Evolutionary conservation across 2,113 vertebrate genomes (phyloP).

Genomic region (Cyphomyrus discorhynchus): DNA sequence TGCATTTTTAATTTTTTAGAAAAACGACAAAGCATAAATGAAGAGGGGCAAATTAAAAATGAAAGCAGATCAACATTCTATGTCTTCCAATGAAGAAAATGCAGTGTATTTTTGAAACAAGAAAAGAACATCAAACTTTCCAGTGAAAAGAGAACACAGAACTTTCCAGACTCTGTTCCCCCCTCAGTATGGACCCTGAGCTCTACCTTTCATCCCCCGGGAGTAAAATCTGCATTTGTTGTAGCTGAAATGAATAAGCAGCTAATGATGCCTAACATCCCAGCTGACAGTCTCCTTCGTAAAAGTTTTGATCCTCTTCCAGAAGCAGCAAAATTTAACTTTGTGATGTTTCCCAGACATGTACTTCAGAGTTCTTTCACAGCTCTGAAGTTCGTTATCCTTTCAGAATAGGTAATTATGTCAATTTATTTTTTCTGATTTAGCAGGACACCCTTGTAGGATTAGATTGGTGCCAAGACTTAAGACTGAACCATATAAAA

Average conservation of each 20-base stretch:
- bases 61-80: conserved; percentile 32
- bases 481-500: background rate
- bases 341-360: conserved; percentile 25
- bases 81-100: conserved; percentile 28
- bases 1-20: background rate
- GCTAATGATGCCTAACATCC: conserved; percentile 30
- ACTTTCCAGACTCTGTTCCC: background rate
- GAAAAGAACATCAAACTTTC: background rate
- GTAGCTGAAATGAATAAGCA: conserved; percentile 46
- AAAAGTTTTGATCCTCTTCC: conserved; percentile 39
- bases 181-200: background rate
- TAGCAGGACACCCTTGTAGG: background rate
- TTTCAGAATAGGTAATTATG: background rate
- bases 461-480: background rate
- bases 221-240: conserved; percentile 43
- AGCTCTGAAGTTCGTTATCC: background rate
- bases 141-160: conserved; percentile 13
- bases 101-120: conserved; percentile 20
- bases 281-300: background rate
- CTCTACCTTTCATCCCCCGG: conserved; percentile 24
- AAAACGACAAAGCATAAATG: background rate
- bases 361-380: background rate
- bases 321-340: conserved; percentile 27
- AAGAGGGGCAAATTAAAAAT: conserved; percentile 41
- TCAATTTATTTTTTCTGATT: background rate